Conservation (phyloP, 2,797 vertebrate species). For the Naso thynnoides region DNA sequence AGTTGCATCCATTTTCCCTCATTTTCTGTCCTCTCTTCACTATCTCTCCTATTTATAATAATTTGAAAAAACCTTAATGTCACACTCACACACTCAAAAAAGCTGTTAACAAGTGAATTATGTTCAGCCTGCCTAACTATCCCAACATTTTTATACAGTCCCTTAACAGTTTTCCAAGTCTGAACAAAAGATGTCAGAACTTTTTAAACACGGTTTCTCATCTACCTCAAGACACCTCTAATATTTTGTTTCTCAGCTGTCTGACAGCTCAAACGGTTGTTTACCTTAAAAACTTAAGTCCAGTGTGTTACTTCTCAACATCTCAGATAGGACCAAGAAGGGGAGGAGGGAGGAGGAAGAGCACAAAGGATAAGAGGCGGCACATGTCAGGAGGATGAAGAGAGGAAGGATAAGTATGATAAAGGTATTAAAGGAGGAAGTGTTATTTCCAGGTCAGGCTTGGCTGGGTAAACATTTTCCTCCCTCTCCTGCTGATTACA, state of each 20-base stretch:
- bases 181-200: not conserved
- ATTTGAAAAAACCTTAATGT: not conserved
- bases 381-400: not conserved
- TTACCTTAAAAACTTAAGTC: not conserved
- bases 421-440: slow-evolving; percentile 4
- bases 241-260: not conserved
- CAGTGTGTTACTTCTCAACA: not conserved
- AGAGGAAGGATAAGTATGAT: slow-evolving; percentile 1
- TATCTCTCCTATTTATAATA: too few relatives aligned
- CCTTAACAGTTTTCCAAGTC: not conserved
- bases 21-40: not conserved
- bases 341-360: not conserved
- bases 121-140: not conserved
- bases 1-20: not conserved
- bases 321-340: not conserved
- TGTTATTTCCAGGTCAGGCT: slow-evolving; percentile 10
- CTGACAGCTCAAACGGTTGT: not conserved
- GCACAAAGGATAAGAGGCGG: not conserved
- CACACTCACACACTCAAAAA: not conserved
- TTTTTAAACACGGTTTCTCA: not conserved
- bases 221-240: not conserved
- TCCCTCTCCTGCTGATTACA: not conserved
- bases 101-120: not conserved
- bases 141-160: not conserved
- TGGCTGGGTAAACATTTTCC: not conserved